Evolutionary conservation across 2,113 vertebrate species (phyloP).

Genomic region (Coregonus clupeaformis): DNA sequence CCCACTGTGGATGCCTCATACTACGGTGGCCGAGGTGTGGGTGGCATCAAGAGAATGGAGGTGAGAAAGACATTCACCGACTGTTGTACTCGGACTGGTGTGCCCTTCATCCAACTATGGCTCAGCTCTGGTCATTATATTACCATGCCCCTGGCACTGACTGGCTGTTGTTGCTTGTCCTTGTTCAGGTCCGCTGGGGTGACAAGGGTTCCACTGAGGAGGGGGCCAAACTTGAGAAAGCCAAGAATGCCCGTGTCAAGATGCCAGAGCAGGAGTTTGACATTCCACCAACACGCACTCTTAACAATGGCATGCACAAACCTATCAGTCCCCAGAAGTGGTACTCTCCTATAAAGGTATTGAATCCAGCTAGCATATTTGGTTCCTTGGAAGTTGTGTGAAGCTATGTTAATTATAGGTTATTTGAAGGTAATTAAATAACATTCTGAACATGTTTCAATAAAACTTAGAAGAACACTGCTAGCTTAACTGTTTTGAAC

Average conservation of each 20-base stretch:
- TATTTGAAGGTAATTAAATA: too few relatives aligned
- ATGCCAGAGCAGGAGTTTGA: constrained; percentile 89
- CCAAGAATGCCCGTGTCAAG: constrained; percentile 92
- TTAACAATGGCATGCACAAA: constrained; percentile 74
- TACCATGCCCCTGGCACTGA: not conserved
- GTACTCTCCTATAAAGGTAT: constrained; percentile 97
- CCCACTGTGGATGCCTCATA: constrained; percentile 93
- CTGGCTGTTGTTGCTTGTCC: constrained; percentile 8
- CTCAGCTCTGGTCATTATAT: not conserved
- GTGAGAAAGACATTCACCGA: constrained; percentile 53
- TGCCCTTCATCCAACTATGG: not conserved
- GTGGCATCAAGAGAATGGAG: constrained; percentile 98
- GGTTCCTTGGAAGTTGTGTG: too few relatives aligned
- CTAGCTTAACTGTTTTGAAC: too few relatives aligned
- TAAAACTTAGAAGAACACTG: too few relatives aligned
- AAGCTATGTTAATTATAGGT: too few relatives aligned
- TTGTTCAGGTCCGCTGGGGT: constrained; percentile 91
- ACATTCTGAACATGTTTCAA: too few relatives aligned
- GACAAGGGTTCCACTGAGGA: constrained; percentile 97
- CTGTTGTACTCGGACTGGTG: not conserved
- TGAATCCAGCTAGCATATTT: not conserved
- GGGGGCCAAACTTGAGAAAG: constrained; percentile 94
- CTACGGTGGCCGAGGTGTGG: constrained; percentile 92
- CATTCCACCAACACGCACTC: constrained; percentile 73
- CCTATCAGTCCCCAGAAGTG: constrained; percentile 79